Evolutionary conservation across 2,797 vertebrate genomes (phyloP).

Genomic region (Melanogrammus aeglefinus): DNA sequence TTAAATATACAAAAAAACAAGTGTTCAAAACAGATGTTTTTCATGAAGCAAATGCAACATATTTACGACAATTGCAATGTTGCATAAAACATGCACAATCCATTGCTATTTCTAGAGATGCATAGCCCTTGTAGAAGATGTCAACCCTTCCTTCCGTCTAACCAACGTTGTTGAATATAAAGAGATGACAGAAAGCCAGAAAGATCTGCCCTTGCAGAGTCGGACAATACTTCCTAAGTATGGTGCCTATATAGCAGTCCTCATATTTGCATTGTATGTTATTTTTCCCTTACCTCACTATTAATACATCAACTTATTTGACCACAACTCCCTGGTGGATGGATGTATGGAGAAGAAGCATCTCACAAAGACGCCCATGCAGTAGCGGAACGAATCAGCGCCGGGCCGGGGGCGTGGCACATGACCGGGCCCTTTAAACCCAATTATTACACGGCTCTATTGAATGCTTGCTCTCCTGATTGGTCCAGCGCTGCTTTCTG

Average conservation of each 20-base stretch:
- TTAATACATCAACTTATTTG: no score
- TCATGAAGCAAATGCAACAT: no score
- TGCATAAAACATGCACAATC: background rate
- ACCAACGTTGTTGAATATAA: background rate
- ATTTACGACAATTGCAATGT: background rate
- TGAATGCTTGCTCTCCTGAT: no score
- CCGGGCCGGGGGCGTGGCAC: no score
- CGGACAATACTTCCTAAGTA: background rate
- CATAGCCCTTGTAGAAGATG: background rate
- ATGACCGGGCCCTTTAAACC: no score
- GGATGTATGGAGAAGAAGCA: conserved; percentile 30
- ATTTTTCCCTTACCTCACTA: background rate
- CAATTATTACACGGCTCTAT: no score
- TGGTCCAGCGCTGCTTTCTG: no score
- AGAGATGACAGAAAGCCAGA: background rate
- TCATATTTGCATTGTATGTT: background rate
- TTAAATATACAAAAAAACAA: no score
- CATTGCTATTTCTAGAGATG: background rate
- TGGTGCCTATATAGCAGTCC: background rate
- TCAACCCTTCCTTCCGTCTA: background rate
- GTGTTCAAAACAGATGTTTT: no score
- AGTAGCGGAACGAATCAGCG: no score
- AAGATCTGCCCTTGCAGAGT: background rate
- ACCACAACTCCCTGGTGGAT: conserved; percentile 30
- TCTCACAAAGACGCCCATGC: conserved; percentile 31